A percentile compares a stretch with the other conserved stretches of the same genome.
Conservation (phyloP, 2,888 invertebrate genomes). For the Pocota personata region DNA sequence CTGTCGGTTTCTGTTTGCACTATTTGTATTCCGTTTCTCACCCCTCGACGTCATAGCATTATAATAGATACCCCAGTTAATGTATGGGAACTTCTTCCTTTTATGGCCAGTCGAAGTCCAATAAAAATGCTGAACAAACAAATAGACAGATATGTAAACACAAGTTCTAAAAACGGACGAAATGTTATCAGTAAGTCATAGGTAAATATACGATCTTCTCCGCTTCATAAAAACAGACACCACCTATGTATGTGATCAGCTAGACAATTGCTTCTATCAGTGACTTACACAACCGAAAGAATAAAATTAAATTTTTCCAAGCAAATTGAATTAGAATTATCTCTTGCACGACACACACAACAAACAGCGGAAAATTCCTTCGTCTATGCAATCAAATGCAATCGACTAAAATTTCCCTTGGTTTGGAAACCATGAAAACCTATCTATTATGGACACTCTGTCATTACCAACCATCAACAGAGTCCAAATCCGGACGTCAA, state of each 20-base stretch:
- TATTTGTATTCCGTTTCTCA: too few species aligned
- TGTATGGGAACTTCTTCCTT: background rate
- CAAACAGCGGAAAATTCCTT: background rate
- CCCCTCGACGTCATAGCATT: too few species aligned
- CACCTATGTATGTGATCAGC: too few species aligned
- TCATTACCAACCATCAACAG: background rate
- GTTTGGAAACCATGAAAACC: background rate
- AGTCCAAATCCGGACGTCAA: background rate
- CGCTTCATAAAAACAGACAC: too few species aligned
- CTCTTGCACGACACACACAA: background rate
- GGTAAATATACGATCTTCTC: too few species aligned
- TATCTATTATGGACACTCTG: background rate
- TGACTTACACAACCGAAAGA: too few species aligned
- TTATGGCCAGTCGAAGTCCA: background rate
- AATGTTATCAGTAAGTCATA: background rate
- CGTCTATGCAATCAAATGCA: background rate
- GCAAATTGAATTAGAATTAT: background rate
- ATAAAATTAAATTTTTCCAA: background rate
- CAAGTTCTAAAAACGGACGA: background rate
- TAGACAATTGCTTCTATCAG: background rate
- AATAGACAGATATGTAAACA: background rate
- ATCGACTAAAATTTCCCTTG: background rate
- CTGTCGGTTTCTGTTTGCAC: too few species aligned
- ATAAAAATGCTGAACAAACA: background rate
- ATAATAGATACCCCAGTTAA: too few species aligned